A percentile compares a stretch with the other conserved stretches of the same genome.
Conservation (phyloP, 2,113 vertebrate genomes). For the Pogona vitticeps region DNA sequence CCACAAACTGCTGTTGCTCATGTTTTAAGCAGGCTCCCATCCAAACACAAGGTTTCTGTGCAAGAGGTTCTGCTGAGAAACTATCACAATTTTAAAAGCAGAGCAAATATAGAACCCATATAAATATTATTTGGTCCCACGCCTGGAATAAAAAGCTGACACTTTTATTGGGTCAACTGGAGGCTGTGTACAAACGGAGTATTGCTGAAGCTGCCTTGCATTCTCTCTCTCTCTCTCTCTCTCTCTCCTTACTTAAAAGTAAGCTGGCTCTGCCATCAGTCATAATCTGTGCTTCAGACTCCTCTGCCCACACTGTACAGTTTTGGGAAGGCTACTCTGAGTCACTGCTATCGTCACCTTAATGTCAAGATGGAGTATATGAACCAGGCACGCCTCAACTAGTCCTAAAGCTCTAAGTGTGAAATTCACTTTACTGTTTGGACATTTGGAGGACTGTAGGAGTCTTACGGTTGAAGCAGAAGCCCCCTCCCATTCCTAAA, state of each 20-base stretch:
- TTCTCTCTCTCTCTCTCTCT: neutral
- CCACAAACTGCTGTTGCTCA: too few species aligned
- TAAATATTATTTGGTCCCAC: neutral
- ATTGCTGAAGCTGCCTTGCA: neutral
- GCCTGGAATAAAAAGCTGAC: neutral
- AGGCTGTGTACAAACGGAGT: neutral
- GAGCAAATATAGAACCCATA: neutral
- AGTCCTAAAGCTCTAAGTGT: neutral
- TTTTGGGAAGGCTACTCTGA: neutral
- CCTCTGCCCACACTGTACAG: too few species aligned
- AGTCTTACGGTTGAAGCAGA: too few species aligned
- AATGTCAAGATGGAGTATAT: neutral
- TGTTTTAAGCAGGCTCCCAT: neutral
- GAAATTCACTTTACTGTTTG: neutral
- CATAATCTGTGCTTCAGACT: neutral
- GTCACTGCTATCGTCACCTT: neutral
- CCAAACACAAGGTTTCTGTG: neutral
- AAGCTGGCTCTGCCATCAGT: neutral
- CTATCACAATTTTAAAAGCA: neutral
- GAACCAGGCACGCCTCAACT: neutral
- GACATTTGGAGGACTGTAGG: too few species aligned
- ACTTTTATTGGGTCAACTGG: neutral
- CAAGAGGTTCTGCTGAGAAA: neutral
- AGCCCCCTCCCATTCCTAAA: too few species aligned
- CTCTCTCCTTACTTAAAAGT: neutral